A percentile compares a stretch with the other conserved stretches of the same genome.
phyloP scores from a whole-genome alignment of 64 coral and sea anemone genomes.

The Stichodactyla mertensii region DNA sequence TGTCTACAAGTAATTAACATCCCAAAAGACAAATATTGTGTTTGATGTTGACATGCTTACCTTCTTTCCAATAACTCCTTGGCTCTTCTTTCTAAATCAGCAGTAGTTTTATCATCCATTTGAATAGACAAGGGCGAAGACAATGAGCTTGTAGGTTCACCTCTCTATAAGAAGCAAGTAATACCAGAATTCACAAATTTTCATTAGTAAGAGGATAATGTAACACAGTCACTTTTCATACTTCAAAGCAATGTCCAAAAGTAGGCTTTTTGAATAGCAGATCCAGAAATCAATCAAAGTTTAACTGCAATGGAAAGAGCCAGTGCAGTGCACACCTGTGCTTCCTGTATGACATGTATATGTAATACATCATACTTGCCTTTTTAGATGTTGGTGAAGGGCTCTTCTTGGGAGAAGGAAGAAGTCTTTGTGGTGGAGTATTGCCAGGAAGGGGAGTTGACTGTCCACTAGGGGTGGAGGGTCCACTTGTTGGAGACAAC shows the following conservation, averaged over 20 bases:
- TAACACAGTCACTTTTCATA: no score
- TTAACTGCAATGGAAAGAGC: no score
- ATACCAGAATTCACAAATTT: no score
- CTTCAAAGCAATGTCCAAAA: no score
- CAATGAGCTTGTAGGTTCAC: neutral
- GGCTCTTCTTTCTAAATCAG: conserved; percentile 65
- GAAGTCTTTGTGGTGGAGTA: conserved; percentile 21
- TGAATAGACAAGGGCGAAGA: conserved; percentile 54
- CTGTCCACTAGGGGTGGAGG: conserved; percentile 58
- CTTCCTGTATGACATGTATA: no score
- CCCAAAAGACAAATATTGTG: neutral
- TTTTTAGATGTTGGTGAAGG: neutral
- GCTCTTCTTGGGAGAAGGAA: conserved; percentile 36
- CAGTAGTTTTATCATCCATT: conserved; percentile 43
- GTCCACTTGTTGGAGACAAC: conserved; percentile 62
- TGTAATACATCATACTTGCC: neutral
- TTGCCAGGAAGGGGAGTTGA: conserved; percentile 30
- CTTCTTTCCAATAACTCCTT: conserved; percentile 86
- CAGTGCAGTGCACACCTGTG: no score
- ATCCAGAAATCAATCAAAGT: no score
- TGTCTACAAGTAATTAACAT: neutral
- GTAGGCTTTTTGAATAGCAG: no score
- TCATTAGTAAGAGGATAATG: no score
- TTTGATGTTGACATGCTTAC: conserved; percentile 7
- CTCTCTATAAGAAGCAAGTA: neutral